Percentiles rank a stretch among this genome's conserved stretches.
These are phyloP conservation scores for Drosophila greeni DNA, from an alignment of 2,888 invertebrate genomes.

Conservation along the genomic window DNA sequence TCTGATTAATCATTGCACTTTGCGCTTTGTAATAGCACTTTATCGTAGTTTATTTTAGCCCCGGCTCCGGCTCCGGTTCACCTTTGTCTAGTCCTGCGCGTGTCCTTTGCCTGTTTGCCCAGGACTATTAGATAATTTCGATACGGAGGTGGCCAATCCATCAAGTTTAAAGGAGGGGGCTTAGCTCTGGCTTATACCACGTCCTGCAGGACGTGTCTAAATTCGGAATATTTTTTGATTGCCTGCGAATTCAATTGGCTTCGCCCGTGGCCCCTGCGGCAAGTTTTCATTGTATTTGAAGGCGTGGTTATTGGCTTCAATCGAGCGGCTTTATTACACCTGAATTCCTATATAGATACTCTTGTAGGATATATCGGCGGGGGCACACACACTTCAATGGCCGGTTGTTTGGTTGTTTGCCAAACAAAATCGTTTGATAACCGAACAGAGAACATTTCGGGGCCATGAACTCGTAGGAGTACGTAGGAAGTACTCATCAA, in stretches of 20 bases:
- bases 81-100: conserved; percentile 10
- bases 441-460: conserved; percentile 53
- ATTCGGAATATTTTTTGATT: conserved; percentile 28
- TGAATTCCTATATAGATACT: conserved; percentile 19
- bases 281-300: conserved; percentile 33
- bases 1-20: conserved; percentile 74
- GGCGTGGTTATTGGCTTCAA: conserved; percentile 47
- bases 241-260: conserved; percentile 35
- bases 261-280: conserved; percentile 5
- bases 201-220: conserved; percentile 2
- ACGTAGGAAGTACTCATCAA: conserved; percentile 58
- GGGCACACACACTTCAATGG: conserved; percentile 23
- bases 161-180: conserved; percentile 10
- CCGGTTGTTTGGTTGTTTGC: conserved; percentile 37
- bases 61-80: not conserved
- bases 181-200: conserved; percentile 1
- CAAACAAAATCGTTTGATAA: conserved; percentile 64
- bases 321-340: conserved; percentile 59
- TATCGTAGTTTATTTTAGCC: conserved; percentile 52
- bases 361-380: not conserved
- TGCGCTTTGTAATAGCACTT: conserved; percentile 63
- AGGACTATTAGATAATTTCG: conserved; percentile 15
- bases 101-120: conserved; percentile 5
- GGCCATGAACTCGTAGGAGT: conserved; percentile 24
- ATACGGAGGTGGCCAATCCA: conserved; percentile 19